Evolutionary conservation across 2,113 vertebrate genomes (phyloP), one percentile per base, ranked within the genome.

Genomic region (Macquaria australasica): DNA sequence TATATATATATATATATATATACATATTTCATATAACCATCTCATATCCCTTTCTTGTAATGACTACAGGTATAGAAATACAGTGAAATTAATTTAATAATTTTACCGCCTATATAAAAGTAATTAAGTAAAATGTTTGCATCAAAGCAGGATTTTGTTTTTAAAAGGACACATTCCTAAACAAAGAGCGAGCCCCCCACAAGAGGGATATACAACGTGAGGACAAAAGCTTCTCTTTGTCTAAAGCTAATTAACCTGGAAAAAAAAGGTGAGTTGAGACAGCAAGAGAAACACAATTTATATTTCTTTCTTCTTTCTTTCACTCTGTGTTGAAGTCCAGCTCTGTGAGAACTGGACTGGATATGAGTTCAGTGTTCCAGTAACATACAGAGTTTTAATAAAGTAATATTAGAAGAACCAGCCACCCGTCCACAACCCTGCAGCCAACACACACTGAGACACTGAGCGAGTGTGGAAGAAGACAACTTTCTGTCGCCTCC

Each of bases 401-500:
- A 48, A 67, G 50, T 28, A 0, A 28, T 14, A 28, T 64, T 2
- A 67, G 25, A 67, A 87, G 79, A 43, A 63, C 43, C 34, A 10
- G 56, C 81, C 72, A 64, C 39, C 63, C 51, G 53, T 82, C n/a
- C 41, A 69, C 37, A 85, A 74, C 62, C 76, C 79, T 53, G 41
- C 15, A 72, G 85, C 74, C 28, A 12, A 68, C 60, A 43, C 86
- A 82, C 63, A 59, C 55, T 21, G 18, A 53, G n/a, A 56, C 18
- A 50, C 53, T 15, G 51, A 68, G 51, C 5, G 41, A 73, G 7
- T 3, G 41, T 4, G 14, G n/a, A 43, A 31, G 14, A 56, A 20
- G 28, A 60, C 18, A 18, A 60, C 16, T 51, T 39, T 75, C 11
- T 14, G 2, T 34, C 5, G 0, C 31, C 15, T 21, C 20, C 25